Conservation (phyloP, 2,113 vertebrate genomes). For the Nothocercus julius region DNA sequence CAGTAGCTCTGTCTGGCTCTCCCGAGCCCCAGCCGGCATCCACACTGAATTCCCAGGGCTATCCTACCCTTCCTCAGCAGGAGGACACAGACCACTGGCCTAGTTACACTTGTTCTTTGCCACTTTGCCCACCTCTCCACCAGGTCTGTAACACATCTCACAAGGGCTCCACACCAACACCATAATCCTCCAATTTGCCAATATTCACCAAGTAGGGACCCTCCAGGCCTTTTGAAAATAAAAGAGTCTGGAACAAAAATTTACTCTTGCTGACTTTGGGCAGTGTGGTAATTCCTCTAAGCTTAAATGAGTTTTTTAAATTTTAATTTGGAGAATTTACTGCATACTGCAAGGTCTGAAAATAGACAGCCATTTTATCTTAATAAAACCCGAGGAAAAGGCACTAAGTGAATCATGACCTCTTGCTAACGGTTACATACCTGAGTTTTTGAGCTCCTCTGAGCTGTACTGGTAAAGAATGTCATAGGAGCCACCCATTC, state of each 20-base stretch:
- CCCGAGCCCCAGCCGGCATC: not conserved
- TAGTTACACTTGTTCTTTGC: not conserved
- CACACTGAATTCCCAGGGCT: not conserved
- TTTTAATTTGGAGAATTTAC: not conserved
- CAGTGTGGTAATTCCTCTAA: not conserved
- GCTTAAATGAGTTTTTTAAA: not conserved
- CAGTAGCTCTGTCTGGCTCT: not conserved
- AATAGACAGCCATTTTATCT: not conserved
- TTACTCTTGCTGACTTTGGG: not conserved
- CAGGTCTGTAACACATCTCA: too few relatives aligned
- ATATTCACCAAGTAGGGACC: not conserved
- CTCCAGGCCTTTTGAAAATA: not conserved
- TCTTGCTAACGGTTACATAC: slow-evolving; percentile 64
- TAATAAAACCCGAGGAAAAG: not conserved
- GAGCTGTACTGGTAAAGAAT: slow-evolving; percentile 90
- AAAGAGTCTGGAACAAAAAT: not conserved
- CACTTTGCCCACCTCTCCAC: not conserved
- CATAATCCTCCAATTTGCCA: too few relatives aligned
- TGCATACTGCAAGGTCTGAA: not conserved
- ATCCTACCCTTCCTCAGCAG: not conserved
- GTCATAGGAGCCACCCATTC: slow-evolving; percentile 89
- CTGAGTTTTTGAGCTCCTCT: slow-evolving; percentile 84
- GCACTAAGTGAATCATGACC: not conserved
- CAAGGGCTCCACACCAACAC: too few relatives aligned
- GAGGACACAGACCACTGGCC: not conserved